Percentiles rank a stretch among this genome's conserved stretches.
phyloP scores from a whole-genome alignment of 92 coral and sea anemone species.

The Phenganax marumi region DNA sequence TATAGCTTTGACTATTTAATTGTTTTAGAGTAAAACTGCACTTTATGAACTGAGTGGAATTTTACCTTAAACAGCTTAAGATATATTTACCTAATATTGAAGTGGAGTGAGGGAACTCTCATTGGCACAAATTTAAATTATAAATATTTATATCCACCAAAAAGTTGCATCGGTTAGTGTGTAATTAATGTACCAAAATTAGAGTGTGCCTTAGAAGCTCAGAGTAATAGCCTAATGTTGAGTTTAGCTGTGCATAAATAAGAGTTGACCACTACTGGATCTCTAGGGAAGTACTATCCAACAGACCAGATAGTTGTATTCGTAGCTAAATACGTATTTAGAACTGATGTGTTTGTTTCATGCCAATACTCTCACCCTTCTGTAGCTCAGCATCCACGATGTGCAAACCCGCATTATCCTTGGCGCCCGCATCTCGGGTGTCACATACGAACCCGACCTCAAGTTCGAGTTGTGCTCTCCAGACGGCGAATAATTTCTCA shows the following conservation, averaged over 20 bases:
- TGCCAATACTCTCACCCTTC: background rate
- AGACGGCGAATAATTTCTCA: constrained; percentile 56
- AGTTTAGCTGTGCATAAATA: too few species aligned
- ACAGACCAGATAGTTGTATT: background rate
- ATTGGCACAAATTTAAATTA: too few species aligned
- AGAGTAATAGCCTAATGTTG: too few species aligned
- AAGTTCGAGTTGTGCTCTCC: constrained; percentile 50
- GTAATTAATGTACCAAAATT: too few species aligned
- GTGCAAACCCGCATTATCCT: background rate
- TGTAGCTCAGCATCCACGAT: background rate
- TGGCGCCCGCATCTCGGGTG: background rate
- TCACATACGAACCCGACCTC: constrained; percentile 16
- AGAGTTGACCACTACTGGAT: too few species aligned
- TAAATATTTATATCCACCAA: too few species aligned
- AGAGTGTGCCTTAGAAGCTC: too few species aligned
- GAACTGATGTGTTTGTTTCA: background rate
- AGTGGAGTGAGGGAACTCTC: too few species aligned
- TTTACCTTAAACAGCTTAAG: too few species aligned
- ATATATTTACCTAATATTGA: too few species aligned
- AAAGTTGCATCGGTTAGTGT: too few species aligned
- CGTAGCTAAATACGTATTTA: background rate
- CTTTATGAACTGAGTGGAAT: background rate
- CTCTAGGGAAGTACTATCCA: background rate
- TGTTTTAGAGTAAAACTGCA: background rate
- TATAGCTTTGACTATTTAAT: background rate